Evolutionary conservation across 2,113 vertebrate genomes (phyloP), one percentile per base, ranked within the genome.

Genomic region (Lophius piscatorius): DNA sequence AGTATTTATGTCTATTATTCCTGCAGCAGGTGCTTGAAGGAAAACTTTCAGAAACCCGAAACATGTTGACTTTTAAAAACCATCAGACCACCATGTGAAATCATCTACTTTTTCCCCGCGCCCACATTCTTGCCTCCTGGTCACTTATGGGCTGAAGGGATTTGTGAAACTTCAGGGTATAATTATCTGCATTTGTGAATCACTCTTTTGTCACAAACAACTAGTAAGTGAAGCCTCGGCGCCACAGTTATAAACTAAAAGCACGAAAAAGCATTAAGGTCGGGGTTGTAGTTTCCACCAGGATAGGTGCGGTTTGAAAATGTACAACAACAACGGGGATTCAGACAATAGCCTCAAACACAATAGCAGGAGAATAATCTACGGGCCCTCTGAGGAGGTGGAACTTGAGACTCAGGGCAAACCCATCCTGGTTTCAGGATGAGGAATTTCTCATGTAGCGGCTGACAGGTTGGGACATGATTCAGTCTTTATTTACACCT

Each of bases 301-400:
- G 7, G 2, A 4, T 48, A 54, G 76, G 83, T 75, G 81, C 50
- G 78, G 76, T 67, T 59, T 48, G 80, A 77, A 83, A 85, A 2
- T 1, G 8, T 49, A 49, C 21, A 0, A 0, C 17, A 31, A 52
- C 33, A 59, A 38, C 2, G 41, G 16, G 17, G n/a, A 1, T 5
- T 1, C 2, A 6, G 20, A 66, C 35, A 70, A 65, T 22, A 34
- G 35, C n/a, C 12, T 6, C 24, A 46, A 61, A 62, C 21, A 78
- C 52, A 71, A 76, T 21, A 17, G 34, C 3, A 14, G 3, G 2
- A 49, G 23, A 33, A 55, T 17, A 54, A 13, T 12, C 39, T 24
- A 17, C 17, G 55, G 6, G 48, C 7, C 4, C 20, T 60, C 18
- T 22, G 39, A 9, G 4, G 21, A 67, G 7, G 24, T 5, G 63